These are phyloP conservation scores for Sebastes matsubarae DNA, from an alignment of 2,797 vertebrate species.

Conservation along the genomic window DNA sequence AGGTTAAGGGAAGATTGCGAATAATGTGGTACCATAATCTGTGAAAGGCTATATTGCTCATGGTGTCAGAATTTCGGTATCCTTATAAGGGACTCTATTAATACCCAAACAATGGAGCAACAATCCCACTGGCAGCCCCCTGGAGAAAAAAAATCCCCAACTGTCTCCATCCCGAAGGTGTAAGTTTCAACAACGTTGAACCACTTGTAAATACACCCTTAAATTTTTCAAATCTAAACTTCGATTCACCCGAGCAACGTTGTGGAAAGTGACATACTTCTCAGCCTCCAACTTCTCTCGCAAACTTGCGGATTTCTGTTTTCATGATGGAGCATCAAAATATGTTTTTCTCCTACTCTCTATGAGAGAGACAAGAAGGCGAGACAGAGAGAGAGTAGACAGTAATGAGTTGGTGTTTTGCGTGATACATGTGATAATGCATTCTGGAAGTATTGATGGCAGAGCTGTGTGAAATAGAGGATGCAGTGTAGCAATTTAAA, in stretches of 20 bases:
- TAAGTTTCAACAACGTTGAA: neutral
- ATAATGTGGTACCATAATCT: slow-evolving; percentile 1
- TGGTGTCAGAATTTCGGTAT: slow-evolving; percentile 1
- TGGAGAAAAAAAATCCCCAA: neutral
- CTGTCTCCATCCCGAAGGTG: neutral
- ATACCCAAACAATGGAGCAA: neutral
- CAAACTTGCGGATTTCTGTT: neutral
- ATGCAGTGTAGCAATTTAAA: neutral
- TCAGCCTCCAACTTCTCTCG: neutral
- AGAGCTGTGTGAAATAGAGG: neutral
- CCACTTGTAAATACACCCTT: neutral
- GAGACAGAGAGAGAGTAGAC: neutral
- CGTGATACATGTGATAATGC: slow-evolving; percentile 11
- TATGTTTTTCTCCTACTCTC: neutral
- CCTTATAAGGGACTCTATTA: neutral
- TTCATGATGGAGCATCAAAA: slow-evolving; percentile 5
- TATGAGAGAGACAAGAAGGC: neutral
- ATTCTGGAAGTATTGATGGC: slow-evolving; percentile 3
- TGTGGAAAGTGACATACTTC: neutral
- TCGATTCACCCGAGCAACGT: neutral
- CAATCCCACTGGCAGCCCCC: neutral
- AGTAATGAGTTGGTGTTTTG: slow-evolving; percentile 8
- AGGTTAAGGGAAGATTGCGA: slow-evolving; percentile 20
- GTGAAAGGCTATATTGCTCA: neutral
- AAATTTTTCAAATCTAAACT: neutral